Base-by-base conservation (phyloP, 2,888 invertebrate species). In the Caradrina kadenii region DNA sequence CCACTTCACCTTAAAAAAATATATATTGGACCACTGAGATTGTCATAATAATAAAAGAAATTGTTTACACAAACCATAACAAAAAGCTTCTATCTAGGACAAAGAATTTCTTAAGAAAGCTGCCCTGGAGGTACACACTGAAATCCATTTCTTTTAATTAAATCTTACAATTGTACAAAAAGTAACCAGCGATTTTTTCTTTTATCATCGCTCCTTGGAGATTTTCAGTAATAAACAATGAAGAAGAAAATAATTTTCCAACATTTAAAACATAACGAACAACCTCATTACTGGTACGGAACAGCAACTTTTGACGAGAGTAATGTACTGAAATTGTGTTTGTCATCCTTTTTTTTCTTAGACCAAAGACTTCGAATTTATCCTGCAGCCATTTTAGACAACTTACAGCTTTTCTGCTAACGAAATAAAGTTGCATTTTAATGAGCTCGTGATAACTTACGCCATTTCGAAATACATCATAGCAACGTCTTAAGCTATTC, bases 291-390 rank as follows among this genome's bases (percentile, higher is more conserved):
- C 11, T 6, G 19, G 2, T 17, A 45, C 64, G 68, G 70, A 73
- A 62, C 49, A 42, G 1, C 35, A 62, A 66, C 42, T 64, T 75
- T 75, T 31, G n/a, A 69, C 19, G 48, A 73, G 62, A 75, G 69
- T 70, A 67, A 69, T 65, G 48, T 53, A 62, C 69, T 77, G 7
- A 71, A 79, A 71, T 74, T 55, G 62, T 49, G 55, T 73, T 70
- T 71, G 26, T 21, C 69, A 75, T 67, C 67, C 54, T 70, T 73
- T 58, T 64, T 68, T 61, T 68, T 60, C 45, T 66, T 35, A 50
- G 39, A 49, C 22, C 13, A 61, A 67, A 55, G 50, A 52, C 53
- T 21, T 55, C 26, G 31, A 42, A 0, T 54, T 71, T 72, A 64
- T 60, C 60, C 42, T 45, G 1, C 11, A 19, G 19, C 17, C 45